Conservation (phyloP, 2,888 invertebrate species). For the Petrolisthes cinctipes region DNA sequence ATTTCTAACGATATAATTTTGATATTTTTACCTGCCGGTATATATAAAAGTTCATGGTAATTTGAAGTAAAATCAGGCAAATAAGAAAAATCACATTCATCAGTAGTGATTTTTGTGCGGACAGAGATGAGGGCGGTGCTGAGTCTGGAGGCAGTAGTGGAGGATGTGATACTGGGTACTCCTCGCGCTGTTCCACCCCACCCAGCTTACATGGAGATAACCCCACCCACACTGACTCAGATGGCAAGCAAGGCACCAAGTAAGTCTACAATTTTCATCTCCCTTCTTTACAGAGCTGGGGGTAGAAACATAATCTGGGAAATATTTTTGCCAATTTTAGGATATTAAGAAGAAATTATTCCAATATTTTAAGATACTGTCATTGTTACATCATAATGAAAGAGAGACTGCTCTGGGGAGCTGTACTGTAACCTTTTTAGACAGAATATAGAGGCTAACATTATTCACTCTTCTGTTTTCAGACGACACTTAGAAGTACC, state of each 20-base stretch:
- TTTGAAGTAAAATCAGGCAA: not conserved
- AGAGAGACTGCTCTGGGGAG: too few relatives aligned
- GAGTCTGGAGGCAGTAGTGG: conserved; percentile 43
- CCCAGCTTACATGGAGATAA: conserved; percentile 43
- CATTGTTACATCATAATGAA: too few relatives aligned
- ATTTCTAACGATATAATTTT: too few relatives aligned
- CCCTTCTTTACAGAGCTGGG: not conserved
- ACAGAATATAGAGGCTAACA: not conserved
- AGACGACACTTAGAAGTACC: conserved; percentile 49
- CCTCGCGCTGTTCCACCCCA: conserved; percentile 63
- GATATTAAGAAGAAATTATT: too few relatives aligned
- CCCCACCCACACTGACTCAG: conserved; percentile 10
- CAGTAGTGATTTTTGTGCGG: too few relatives aligned
- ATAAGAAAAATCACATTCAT: not conserved
- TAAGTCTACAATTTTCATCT: not conserved
- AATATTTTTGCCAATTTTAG: too few relatives aligned
- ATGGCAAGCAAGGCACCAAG: conserved; percentile 43
- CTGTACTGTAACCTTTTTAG: too few relatives aligned
- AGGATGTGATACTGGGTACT: conserved; percentile 62
- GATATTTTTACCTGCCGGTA: too few relatives aligned
- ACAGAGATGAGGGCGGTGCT: conserved; percentile 1
- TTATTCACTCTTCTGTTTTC: not conserved
- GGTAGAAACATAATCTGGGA: too few relatives aligned
- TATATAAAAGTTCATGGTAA: not conserved
- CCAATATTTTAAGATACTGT: too few relatives aligned